Percentiles rank a stretch among this genome's conserved stretches.
These are phyloP conservation scores for Hydrotaea cyrtoneurina DNA, from an alignment of 2,888 invertebrate species.

Conservation along the genomic window DNA sequence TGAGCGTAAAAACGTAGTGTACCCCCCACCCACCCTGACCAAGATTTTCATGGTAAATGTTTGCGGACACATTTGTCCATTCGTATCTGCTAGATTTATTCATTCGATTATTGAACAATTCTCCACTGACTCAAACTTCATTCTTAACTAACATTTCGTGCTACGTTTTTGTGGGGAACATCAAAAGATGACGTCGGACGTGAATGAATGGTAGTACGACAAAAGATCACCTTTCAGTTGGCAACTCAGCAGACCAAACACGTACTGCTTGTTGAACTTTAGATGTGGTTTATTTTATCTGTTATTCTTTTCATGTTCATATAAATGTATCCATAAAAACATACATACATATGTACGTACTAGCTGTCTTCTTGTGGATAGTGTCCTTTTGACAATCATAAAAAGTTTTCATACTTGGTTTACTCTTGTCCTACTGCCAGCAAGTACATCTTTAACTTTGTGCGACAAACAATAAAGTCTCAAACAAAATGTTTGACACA, in stretches of 20 bases:
- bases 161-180: neutral
- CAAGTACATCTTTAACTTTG: constrained; percentile 45
- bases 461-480: constrained; percentile 44
- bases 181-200: neutral
- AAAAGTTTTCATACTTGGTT: constrained; percentile 1
- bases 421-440: constrained; percentile 24
- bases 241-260: constrained; percentile 7
- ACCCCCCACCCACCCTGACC: too few species aligned
- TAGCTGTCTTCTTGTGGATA: neutral
- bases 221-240: neutral
- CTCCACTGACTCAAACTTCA: too few species aligned
- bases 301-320: neutral
- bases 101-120: too few species aligned
- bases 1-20: too few species aligned
- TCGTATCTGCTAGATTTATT: too few species aligned
- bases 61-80: too few species aligned
- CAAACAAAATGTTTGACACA: constrained; percentile 51
- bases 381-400: neutral
- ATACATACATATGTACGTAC: neutral
- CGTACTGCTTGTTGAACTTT: constrained; percentile 8
- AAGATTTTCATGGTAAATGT: too few species aligned
- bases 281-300: neutral
- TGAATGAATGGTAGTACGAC: neutral
- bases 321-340: neutral
- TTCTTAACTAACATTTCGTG: neutral